Evolutionary conservation across 2,797 vertebrate genomes (phyloP), one percentile per base, ranked within the genome.

Genomic region (Takifugu ocellatus): DNA sequence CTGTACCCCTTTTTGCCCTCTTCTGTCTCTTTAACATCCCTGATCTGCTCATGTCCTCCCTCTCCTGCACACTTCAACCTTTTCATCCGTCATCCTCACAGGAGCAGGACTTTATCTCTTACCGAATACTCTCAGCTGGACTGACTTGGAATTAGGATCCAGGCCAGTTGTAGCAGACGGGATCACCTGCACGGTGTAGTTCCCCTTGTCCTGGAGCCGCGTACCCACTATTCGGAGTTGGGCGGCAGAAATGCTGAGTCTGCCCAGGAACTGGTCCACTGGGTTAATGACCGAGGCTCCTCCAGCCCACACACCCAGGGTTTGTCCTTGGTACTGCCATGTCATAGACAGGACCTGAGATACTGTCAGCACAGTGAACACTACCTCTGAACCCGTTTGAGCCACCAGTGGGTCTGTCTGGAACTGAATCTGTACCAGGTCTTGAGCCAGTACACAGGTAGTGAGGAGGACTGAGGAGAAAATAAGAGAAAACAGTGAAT

Each of bases 121-220:
- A 93, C 91, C 88, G 17, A 87, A 92, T 58, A 92, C 90, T 0
- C 61, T 83, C 46, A 92, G 80, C 54, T 75, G 64, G 16, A 88
- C 63, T 0, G 86, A 77, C 68, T 51, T 65, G 25, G 86, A 77
- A 86, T 85, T 91, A 3, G 7, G 0, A 3, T 0, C 1, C 25
- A 88, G 51, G 24, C 75, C 84, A 0, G 88, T 87, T 51, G 49
- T 50, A 1, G 25, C 46, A 0, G 0, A 0, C 2, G 91, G 92
- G 33, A 45, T 60, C 25, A 93, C 91, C 2, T 1, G 29, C 75
- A 86, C 88, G 0, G 54, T 77, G 88, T 89, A 92, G 71, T 61
- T 73, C 6, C 91, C 92, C 0, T 83, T 77, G 14, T 93, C 92
- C 0, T 11, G 5, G 25, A 90, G 84, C 58, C 74, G 66, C 52